These are phyloP conservation scores for Sesamia nonagrioides DNA, from an alignment of 1,140 invertebrate genomes.

Conservation along the genomic window DNA sequence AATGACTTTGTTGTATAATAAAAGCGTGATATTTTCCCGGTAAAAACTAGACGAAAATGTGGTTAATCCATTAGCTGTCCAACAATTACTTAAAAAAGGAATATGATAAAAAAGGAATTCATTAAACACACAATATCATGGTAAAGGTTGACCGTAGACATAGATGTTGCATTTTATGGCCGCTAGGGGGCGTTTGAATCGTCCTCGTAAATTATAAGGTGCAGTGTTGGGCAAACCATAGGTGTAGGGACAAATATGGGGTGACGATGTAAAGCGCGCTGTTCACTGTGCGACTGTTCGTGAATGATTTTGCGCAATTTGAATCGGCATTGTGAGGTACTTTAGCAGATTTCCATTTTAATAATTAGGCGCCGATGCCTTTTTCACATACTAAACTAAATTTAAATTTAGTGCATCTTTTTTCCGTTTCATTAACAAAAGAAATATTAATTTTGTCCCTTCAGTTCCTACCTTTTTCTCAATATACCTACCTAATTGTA, in stretches of 20 bases:
- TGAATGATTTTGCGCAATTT: not conserved
- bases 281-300: slow-evolving; percentile 5
- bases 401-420: too few relatives aligned
- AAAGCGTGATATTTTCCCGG: not conserved
- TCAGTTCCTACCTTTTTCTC: not conserved
- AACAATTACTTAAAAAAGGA: slow-evolving; percentile 17
- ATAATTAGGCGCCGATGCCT: too few relatives aligned
- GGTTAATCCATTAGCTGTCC: slow-evolving; percentile 13
- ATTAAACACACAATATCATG: not conserved
- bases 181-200: slow-evolving; percentile 5
- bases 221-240: slow-evolving; percentile 38
- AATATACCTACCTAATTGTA: not conserved
- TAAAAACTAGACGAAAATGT: not conserved
- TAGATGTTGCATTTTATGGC: slow-evolving; percentile 25
- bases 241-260: slow-evolving; percentile 28
- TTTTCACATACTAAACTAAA: too few relatives aligned
- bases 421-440: too few relatives aligned
- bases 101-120: not conserved
- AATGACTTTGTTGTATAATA: not conserved
- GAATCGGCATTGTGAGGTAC: not conserved
- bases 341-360: too few relatives aligned
- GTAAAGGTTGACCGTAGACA: slow-evolving; percentile 18
- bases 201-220: slow-evolving; percentile 44
- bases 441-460: too few relatives aligned
- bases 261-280: slow-evolving; percentile 32